Conservation (phyloP, 64 coral and sea anemone genomes). For the Trachythela sp. region DNA sequence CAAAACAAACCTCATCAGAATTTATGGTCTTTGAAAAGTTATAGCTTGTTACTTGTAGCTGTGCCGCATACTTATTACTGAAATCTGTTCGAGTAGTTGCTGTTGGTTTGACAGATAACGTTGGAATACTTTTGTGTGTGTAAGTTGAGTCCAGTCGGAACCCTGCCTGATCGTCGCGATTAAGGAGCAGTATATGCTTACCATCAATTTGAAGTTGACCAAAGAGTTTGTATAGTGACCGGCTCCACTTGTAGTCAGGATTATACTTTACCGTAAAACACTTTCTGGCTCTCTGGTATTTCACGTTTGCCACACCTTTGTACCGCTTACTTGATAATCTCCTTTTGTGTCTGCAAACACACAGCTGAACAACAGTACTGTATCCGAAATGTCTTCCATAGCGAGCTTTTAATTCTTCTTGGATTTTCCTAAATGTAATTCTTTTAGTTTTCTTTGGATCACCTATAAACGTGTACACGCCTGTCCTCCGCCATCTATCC, state of each 20-base stretch:
- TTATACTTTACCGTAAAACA: neutral
- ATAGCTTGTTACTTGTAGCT: neutral
- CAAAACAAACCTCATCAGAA: neutral
- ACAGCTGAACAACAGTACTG: slow-evolving; percentile 3
- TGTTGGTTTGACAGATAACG: neutral
- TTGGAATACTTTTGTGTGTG: neutral
- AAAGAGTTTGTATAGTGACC: slow-evolving; percentile 1
- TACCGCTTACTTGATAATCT: slow-evolving; percentile 3
- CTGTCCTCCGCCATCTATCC: neutral
- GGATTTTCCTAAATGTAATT: neutral
- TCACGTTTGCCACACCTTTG: neutral
- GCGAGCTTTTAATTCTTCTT: neutral
- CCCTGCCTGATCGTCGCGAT: slow-evolving; percentile 31
- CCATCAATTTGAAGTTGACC: slow-evolving; percentile 7
- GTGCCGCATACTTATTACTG: neutral
- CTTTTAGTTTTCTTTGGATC: slow-evolving; percentile 13
- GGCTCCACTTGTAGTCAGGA: neutral
- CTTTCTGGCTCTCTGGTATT: slow-evolving; percentile 7
- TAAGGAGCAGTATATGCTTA: slow-evolving; percentile 8
- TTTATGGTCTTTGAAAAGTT: neutral
- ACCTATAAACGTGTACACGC: slow-evolving; percentile 11
- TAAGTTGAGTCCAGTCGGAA: neutral
- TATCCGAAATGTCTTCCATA: neutral
- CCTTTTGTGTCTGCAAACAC: slow-evolving; percentile 13
- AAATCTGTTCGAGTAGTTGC: neutral